These are phyloP conservation scores for Seladonia tumulorum DNA, from an alignment of 2,888 invertebrate species.

Conservation along the genomic window DNA sequence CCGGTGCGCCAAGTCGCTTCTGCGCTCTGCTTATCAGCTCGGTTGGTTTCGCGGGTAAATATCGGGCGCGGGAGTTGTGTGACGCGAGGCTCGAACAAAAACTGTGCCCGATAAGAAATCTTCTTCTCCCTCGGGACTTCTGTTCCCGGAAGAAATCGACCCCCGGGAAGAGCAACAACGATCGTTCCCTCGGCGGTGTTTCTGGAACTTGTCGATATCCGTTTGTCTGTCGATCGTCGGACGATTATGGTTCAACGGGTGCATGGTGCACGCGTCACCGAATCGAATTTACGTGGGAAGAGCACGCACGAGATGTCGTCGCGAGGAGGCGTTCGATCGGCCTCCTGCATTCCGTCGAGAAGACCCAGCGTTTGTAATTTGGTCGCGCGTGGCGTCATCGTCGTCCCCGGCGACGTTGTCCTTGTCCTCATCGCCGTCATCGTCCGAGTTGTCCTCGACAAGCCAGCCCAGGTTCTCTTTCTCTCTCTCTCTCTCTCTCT, in stretches of 20 bases:
- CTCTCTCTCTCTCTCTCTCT: too few species aligned
- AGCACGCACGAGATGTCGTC: slow-evolving; percentile 50
- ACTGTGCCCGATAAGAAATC: background rate
- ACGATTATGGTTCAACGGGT: background rate
- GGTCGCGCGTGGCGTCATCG: slow-evolving; percentile 47
- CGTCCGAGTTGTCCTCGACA: slow-evolving; percentile 16
- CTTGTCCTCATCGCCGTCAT: slow-evolving; percentile 47
- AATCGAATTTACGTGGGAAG: slow-evolving; percentile 51
- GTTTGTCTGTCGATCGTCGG: background rate
- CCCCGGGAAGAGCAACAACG: background rate
- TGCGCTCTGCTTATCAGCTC: slow-evolving; percentile 32
- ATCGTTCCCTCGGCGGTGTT: background rate
- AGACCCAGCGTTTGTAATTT: slow-evolving; percentile 60
- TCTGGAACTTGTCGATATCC: background rate
- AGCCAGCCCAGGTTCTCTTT: background rate
- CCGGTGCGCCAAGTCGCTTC: slow-evolving; percentile 23
- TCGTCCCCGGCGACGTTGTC: slow-evolving; percentile 45
- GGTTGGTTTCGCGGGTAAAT: slow-evolving; percentile 6
- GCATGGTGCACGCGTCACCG: slow-evolving; percentile 17
- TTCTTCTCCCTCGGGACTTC: background rate
- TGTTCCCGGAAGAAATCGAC: background rate
- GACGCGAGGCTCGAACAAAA: background rate
- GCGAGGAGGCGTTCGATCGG: slow-evolving; percentile 65
- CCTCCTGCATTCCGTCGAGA: slow-evolving; percentile 67
- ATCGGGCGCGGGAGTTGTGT: background rate